Conservation (phyloP, 2,797 vertebrate genomes). For the Myotis vivesi region DNA sequence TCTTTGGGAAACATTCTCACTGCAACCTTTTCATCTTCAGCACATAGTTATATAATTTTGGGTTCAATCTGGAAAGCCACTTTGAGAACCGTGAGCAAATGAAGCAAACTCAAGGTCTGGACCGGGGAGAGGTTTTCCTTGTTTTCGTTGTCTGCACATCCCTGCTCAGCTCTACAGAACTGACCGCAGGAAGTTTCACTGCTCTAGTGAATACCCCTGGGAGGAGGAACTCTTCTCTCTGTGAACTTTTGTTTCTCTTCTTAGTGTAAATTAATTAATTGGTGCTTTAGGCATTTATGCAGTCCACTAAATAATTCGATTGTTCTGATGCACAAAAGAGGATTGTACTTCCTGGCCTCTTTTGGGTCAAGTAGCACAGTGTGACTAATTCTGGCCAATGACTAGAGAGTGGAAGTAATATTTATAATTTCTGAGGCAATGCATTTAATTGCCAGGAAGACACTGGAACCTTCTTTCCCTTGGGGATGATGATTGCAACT, state of each 20-base stretch:
- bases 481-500: background rate
- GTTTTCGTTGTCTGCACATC: background rate
- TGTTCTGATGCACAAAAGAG: background rate
- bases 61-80: background rate
- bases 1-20: background rate
- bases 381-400: background rate
- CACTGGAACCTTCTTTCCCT: background rate
- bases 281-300: background rate
- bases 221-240: background rate
- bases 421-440: background rate
- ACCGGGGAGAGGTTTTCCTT: background rate
- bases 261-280: constrained; percentile 3
- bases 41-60: background rate
- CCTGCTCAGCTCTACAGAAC: background rate
- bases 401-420: background rate
- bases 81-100: constrained; percentile 8
- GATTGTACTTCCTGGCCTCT: background rate
- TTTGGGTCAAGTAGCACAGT: background rate
- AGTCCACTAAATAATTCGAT: background rate
- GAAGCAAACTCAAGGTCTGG: background rate
- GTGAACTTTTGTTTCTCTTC: constrained; percentile 1
- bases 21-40: background rate
- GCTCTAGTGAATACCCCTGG: background rate
- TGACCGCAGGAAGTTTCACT: background rate
- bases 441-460: background rate